Evolutionary conservation across 2,113 vertebrate species (phyloP), one percentile per base, ranked within the genome.

Genomic region (Indri indri): DNA sequence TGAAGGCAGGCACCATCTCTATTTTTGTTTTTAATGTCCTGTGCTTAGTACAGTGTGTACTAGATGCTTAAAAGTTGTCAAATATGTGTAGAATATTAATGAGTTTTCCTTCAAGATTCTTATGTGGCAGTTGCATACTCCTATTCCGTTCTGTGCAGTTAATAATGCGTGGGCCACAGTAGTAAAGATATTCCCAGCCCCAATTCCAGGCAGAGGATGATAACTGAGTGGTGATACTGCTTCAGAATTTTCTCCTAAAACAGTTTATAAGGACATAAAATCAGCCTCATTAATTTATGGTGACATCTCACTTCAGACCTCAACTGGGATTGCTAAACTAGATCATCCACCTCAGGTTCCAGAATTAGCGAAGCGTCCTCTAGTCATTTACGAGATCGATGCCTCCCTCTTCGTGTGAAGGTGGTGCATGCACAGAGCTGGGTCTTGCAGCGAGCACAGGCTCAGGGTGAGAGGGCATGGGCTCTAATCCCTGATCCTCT

Each of bases 391-490:
- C 37, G 11, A 59, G 90, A 66, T 8, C 70, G 76, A 81, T 52
- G 34, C 76, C 45, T 57, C 50, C 30, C 32, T 92, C 25, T 7
- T 2, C 18, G 59, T 2, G 45, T 45, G 59, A 65, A 13, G 66
- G 14, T 8, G 11, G 30, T 12, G 8, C 3, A 2, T 45, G 65
- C 50, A 20, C 76, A 96, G 52, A 65, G 40, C 23, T 42, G 8
- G 70, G 6, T 1, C 8, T 54, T 27, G 0, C 50, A 6, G 3
- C 42, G 3, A 59, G 11, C 20, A 0, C 30, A 52, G 61, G 23
- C 70, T 59, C 30, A 1, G 17, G 20, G 54, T 9, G 18, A 50
- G 52, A 18, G 45, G 10, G 18, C 9, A 1, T 0, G 18, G 57
- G 14, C 27, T 34, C 74, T 32, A 12, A 7, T 2, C 27, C 47